Conservation (phyloP, 2,888 invertebrate genomes). For the Synergus gifuensis region DNA sequence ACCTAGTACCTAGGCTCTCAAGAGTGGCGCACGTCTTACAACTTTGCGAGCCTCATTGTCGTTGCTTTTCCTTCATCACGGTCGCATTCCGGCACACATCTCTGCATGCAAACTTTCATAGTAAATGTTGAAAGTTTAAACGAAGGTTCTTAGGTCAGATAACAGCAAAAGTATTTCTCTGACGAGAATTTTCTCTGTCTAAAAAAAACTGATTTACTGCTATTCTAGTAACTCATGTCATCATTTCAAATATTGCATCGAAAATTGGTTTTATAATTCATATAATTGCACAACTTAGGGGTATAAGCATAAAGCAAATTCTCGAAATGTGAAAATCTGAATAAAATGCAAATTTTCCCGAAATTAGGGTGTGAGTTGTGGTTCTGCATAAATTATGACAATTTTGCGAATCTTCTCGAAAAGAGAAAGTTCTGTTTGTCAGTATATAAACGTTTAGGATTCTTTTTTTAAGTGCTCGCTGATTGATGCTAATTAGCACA, state of each 20-base stretch:
- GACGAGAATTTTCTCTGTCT: no score
- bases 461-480: constrained; percentile 3
- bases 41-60: neutral
- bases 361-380: neutral
- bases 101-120: constrained; percentile 31
- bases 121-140: constrained; percentile 21
- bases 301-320: neutral
- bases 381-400: constrained; percentile 15
- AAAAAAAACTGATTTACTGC: no score
- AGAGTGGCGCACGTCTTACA: constrained; percentile 10
- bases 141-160: neutral
- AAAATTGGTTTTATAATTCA: no score
- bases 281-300: no score
- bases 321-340: neutral
- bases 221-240: neutral
- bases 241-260: no score
- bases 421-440: constrained; percentile 30
- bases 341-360: neutral
- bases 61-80: constrained; percentile 17
- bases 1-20: constrained; percentile 11
- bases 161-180: neutral
- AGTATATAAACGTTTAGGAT: neutral
- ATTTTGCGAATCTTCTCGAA: constrained; percentile 1
- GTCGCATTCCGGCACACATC: constrained; percentile 34
- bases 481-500: constrained; percentile 26